Conservation (phyloP, 2,797 vertebrate genomes). For the Glossophaga mutica region DNA sequence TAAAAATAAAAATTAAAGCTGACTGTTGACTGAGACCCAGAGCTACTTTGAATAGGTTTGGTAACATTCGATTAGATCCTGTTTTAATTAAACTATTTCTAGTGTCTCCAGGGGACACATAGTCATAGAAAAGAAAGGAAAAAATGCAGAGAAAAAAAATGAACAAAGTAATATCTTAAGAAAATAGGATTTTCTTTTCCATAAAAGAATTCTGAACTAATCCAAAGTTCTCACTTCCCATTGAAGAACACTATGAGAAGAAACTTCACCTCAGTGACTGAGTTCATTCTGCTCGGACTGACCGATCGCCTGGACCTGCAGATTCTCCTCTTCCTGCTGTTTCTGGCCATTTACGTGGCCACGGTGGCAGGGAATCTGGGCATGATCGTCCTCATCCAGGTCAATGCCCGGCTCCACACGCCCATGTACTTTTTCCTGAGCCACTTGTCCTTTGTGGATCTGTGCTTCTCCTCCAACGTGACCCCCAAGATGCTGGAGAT, state of each 20-base stretch:
- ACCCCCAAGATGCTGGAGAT: slow-evolving; percentile 56
- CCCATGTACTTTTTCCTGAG: slow-evolving; percentile 63
- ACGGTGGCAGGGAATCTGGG: slow-evolving; percentile 23
- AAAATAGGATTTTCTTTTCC: neutral
- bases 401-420: neutral
- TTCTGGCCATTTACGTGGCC: slow-evolving; percentile 29
- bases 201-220: neutral
- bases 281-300: slow-evolving; percentile 60
- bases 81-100: neutral
- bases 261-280: slow-evolving; percentile 11
- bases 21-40: neutral
- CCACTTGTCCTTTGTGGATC: slow-evolving; percentile 42
- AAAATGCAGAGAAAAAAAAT: neutral
- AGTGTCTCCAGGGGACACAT: neutral
- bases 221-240: neutral
- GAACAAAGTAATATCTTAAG: neutral
- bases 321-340: slow-evolving; percentile 31
- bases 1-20: neutral
- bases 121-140: neutral
- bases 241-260: neutral
- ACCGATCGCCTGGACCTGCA: neutral
- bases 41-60: neutral
- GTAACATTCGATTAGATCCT: neutral
- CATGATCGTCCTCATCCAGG: slow-evolving; percentile 1
- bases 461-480: slow-evolving; percentile 59